phyloP scores from a whole-genome alignment of 2,797 vertebrate genomes.

The Acrossocheilus wenchowensis region DNA sequence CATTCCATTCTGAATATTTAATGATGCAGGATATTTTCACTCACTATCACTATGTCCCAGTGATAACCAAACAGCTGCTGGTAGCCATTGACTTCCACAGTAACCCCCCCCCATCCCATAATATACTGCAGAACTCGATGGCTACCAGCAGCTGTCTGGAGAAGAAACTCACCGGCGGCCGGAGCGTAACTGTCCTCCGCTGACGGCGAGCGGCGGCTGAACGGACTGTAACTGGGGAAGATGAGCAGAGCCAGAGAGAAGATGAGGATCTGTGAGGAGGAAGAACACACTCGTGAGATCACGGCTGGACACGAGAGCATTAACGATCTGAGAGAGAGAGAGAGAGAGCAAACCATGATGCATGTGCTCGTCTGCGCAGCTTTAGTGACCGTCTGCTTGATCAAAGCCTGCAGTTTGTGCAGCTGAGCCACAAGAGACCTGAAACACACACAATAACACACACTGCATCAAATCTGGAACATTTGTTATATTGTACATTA shows the following conservation, averaged over 20 bases:
- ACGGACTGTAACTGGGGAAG: conserved; percentile 86
- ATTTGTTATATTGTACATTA: no score
- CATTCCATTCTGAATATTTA: no score
- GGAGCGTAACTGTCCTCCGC: conserved; percentile 72
- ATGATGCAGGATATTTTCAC: no score
- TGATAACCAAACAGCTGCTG: no score
- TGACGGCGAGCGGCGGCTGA: conserved; percentile 62
- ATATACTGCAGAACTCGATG: no score
- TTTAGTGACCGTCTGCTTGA: conserved; percentile 83
- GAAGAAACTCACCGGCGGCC: conserved; percentile 54
- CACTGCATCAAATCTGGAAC: neutral
- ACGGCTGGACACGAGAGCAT: neutral
- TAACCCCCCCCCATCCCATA: no score
- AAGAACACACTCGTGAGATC: neutral
- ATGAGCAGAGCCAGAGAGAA: conserved; percentile 87
- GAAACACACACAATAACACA: conserved; percentile 35
- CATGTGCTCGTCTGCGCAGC: conserved; percentile 91
- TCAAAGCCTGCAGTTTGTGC: conserved; percentile 80
- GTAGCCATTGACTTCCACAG: no score
- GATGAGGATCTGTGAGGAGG: conserved; percentile 81
- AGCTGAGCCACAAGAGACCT: conserved; percentile 88
- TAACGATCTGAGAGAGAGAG: neutral
- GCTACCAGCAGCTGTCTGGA: no score
- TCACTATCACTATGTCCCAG: no score
- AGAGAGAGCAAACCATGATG: conserved; percentile 86